Evolutionary conservation across 1,140 invertebrate species (phyloP).

Genomic region (Metaphire vulgaris): DNA sequence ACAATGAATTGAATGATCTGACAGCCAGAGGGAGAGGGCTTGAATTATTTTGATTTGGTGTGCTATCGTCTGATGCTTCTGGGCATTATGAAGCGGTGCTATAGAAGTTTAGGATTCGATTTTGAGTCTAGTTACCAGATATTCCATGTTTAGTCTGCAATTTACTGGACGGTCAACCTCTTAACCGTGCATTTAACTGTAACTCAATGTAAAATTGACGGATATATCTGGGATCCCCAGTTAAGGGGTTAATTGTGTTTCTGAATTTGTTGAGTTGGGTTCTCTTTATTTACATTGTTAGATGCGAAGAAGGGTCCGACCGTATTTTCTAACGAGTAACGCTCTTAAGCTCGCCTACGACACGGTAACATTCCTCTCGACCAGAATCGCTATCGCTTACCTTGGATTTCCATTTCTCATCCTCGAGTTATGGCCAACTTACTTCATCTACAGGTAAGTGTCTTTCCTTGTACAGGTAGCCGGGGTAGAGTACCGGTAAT

Average conservation of each 20-base stretch:
- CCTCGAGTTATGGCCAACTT: slow-evolving; percentile 67
- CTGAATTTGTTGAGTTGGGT: slow-evolving; percentile 22
- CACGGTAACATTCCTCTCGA: slow-evolving; percentile 60
- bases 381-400: slow-evolving; percentile 76
- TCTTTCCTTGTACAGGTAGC: neutral
- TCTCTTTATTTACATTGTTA: too few relatives aligned
- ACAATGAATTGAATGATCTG: too few relatives aligned
- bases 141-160: neutral
- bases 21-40: too few relatives aligned
- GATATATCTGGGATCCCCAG: too few relatives aligned
- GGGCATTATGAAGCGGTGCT: too few relatives aligned
- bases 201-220: too few relatives aligned
- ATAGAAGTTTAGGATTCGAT: too few relatives aligned
- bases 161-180: neutral
- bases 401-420: slow-evolving; percentile 80
- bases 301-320: slow-evolving; percentile 67
- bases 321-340: slow-evolving; percentile 63
- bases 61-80: too few relatives aligned
- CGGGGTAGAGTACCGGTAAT: neutral
- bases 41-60: neutral
- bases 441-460: slow-evolving; percentile 58
- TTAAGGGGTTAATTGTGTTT: neutral
- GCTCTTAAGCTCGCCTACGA: slow-evolving; percentile 36
- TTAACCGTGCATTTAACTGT: too few relatives aligned
- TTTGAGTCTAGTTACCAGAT: neutral